Evolutionary conservation across 2,888 invertebrate species (phyloP).

Genomic region (Zygaena filipendulae): DNA sequence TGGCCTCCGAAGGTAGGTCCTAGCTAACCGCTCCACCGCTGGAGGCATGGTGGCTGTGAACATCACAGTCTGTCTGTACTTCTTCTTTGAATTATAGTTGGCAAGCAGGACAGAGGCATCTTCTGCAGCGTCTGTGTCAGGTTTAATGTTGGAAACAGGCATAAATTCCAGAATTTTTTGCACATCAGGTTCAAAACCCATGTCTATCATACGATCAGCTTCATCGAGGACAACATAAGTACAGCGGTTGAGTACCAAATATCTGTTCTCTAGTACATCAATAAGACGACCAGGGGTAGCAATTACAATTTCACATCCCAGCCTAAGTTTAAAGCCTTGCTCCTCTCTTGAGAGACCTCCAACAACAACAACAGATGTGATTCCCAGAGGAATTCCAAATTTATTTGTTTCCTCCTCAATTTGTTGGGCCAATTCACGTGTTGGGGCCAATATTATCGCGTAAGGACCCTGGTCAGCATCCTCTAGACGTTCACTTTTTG

Average conservation of each 20-base stretch:
- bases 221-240: slow-evolving; percentile 97
- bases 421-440: slow-evolving; percentile 99
- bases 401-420: slow-evolving; percentile 99
- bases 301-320: slow-evolving; percentile 99
- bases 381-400: slow-evolving; percentile 93
- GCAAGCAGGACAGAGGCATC: slow-evolving; percentile 90
- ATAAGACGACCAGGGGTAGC: slow-evolving; percentile 99
- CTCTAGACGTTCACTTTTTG: slow-evolving; percentile 92
- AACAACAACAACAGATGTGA: slow-evolving; percentile 97
- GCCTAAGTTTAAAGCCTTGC: slow-evolving; percentile 94
- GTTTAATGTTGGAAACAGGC: slow-evolving; percentile 98
- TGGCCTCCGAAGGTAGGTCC: slow-evolving; percentile 93
- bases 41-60: slow-evolving; percentile 99
- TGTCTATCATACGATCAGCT: slow-evolving; percentile 99
- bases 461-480: slow-evolving; percentile 97
- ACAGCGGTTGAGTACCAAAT: slow-evolving; percentile 95
- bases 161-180: slow-evolving; percentile 97
- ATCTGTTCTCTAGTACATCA: slow-evolving; percentile 97
- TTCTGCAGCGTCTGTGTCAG: slow-evolving; percentile 98
- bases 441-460: slow-evolving; percentile 98
- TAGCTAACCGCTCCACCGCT: slow-evolving; percentile 95
- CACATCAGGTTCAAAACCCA: slow-evolving; percentile 99
- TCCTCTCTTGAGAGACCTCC: slow-evolving; percentile 97
- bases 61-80: slow-evolving; percentile 99
- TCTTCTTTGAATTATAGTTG: slow-evolving; percentile 96